These are phyloP conservation scores for Labeo catla DNA, from an alignment of 2,113 vertebrate genomes.

Conservation along the genomic window DNA sequence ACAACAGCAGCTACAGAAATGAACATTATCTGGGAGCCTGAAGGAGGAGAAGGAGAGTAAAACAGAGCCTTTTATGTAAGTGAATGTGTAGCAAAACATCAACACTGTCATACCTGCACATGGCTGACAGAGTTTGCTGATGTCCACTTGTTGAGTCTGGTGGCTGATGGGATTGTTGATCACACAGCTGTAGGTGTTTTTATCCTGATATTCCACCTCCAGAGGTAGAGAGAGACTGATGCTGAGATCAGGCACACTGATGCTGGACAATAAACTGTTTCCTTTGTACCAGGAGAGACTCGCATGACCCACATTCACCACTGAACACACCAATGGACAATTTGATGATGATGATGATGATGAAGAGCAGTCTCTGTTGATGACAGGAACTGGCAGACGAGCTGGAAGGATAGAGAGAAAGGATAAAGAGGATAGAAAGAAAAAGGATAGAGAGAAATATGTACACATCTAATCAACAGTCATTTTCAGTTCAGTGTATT, in stretches of 20 bases:
- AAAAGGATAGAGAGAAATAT: background rate
- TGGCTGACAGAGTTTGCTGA: background rate
- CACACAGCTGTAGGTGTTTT: too few relatives aligned
- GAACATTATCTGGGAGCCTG: background rate
- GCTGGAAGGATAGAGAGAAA: too few relatives aligned
- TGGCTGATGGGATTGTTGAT: too few relatives aligned
- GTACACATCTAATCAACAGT: too few relatives aligned
- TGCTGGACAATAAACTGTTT: too few relatives aligned
- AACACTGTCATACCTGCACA: background rate
- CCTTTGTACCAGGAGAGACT: too few relatives aligned
- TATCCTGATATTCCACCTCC: too few relatives aligned
- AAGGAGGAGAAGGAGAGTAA: background rate
- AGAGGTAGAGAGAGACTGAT: too few relatives aligned
- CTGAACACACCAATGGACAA: background rate
- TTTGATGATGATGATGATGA: background rate
- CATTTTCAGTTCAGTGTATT: background rate
- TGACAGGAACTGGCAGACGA: background rate
- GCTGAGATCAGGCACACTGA: too few relatives aligned
- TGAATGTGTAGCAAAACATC: background rate
- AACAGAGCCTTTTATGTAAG: background rate
- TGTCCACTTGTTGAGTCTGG: background rate
- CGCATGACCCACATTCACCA: too few relatives aligned
- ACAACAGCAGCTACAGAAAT: background rate
- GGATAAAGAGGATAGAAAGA: too few relatives aligned
- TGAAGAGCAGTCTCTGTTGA: background rate